Evolutionary conservation across 2,113 vertebrate genomes (phyloP), one percentile per base, ranked within the genome.

Genomic region (Colossoma macropomum): DNA sequence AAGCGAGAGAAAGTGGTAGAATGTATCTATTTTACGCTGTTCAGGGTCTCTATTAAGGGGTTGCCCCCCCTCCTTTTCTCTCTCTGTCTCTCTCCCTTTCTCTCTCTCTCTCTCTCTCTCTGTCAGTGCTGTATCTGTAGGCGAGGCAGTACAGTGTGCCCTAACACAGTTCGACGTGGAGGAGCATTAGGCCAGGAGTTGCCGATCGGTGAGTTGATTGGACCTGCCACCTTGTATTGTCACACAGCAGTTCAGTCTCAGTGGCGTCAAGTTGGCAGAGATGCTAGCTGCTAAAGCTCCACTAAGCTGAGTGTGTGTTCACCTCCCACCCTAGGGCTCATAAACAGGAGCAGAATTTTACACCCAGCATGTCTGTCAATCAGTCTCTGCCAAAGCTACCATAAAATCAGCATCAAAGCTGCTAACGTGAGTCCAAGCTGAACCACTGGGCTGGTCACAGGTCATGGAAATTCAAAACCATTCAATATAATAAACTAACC

Each of bases 141-240:
- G 89, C 86, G 86, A 77, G 79, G 83, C 77, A 75, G 75, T 82
- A 48, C 48, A 30, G 80, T 74, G 28, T 88, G 83, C 83, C 77
- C 90, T 87, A 87, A 89, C 84, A 60, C 91, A 91, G 92, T 90
- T 90, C 83, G 90, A 95, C 92, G 92, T 89, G 90, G 91, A 91
- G 93, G 90, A 89, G 88, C 92, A 91, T 91, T 92, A 92, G 89
- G 91, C 90, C 79, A 81, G 65, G 60, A 91, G 91, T 87, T 88
- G 86, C 86, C 56, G 71, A 87, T 77, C 88, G 85, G 86, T 77
- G 88, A 91, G 88, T 88, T 91, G 91, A 93, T 91, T 89, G 89
- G 83, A 87, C 81, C 86, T 90, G 91, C 91, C 91, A 89, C 91
- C 89, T 89, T 84, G 75, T 78, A 91, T 92, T 89, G 78, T 89